Conservation (phyloP, 2,888 invertebrate species). For the Oscheius sp. region DNA sequence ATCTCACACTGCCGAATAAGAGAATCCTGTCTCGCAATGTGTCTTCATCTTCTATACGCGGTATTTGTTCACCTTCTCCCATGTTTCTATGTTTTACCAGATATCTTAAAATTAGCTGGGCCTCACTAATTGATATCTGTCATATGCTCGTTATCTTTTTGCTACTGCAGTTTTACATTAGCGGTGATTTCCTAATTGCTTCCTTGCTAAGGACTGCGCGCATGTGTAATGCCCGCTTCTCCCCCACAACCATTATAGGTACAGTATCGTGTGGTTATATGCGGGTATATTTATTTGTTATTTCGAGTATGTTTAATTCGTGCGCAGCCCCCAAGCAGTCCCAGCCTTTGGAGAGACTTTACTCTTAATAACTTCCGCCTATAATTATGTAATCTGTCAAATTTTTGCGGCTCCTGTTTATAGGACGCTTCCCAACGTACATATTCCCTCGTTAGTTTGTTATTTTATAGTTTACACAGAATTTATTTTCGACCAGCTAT, state of each 20-base stretch:
- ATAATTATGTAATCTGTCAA: background rate
- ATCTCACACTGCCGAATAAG: constrained; percentile 19
- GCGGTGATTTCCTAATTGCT: background rate
- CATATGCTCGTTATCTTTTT: background rate
- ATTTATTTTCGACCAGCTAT: background rate
- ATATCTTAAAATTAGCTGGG: background rate
- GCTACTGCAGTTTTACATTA: background rate
- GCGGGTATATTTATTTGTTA: constrained; percentile 24
- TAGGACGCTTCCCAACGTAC: background rate
- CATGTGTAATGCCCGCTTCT: background rate
- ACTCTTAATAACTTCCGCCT: background rate
- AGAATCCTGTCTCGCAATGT: background rate
- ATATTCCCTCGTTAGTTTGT: constrained; percentile 17
- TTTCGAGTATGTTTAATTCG: constrained; percentile 4
- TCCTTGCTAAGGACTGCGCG: background rate
- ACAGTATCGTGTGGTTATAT: constrained; percentile 13
- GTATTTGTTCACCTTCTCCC: constrained; percentile 8
- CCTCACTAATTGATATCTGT: constrained; percentile 15
- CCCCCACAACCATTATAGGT: constrained; percentile 8
- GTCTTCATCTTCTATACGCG: constrained; percentile 14
- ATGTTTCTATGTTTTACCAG: constrained; percentile 13
- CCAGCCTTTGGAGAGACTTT: background rate
- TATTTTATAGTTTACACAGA: constrained; percentile 10
- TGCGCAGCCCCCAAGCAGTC: constrained; percentile 1
- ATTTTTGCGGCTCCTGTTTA: background rate